Evolutionary conservation across 2,113 vertebrate species (phyloP).

Genomic region (Bubalus kerabau): DNA sequence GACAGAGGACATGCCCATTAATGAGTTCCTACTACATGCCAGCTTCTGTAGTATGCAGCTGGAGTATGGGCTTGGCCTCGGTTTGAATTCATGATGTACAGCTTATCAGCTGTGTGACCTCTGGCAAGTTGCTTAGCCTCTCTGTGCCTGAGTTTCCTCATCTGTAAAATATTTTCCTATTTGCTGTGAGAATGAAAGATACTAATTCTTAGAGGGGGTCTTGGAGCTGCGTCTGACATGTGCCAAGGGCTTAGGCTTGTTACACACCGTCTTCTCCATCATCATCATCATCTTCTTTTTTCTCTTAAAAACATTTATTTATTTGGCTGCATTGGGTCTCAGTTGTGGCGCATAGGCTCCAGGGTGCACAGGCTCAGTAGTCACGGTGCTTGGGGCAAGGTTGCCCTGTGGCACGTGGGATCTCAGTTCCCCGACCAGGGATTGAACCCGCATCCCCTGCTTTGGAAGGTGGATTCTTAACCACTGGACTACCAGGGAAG

Average conservation of each 20-base stretch:
- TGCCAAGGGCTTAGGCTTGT: neutral
- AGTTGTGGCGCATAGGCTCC: neutral
- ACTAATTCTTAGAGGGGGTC: neutral
- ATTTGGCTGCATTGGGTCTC: neutral
- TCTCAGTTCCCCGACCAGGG: neutral
- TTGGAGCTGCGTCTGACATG: neutral
- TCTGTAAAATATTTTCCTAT: neutral
- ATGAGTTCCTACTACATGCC: neutral
- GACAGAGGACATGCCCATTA: neutral
- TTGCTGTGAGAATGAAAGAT: neutral
- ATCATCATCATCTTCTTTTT: neutral
- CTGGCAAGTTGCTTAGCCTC: neutral
- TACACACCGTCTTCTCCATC: neutral
- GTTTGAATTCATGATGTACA: neutral
- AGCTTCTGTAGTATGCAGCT: accelerated
- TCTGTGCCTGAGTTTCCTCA: neutral
- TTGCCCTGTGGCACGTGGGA: neutral
- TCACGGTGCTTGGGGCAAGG: accelerated
- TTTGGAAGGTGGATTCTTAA: neutral
- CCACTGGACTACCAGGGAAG: neutral
- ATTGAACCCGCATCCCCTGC: neutral
- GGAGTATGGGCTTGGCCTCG: accelerated
- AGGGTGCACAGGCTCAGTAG: neutral
- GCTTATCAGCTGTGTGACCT: neutral
- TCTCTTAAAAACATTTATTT: neutral